Evolutionary conservation across 2,113 vertebrate species (phyloP), one percentile per base, ranked within the genome.

Genomic region (Amphiprion percula): DNA sequence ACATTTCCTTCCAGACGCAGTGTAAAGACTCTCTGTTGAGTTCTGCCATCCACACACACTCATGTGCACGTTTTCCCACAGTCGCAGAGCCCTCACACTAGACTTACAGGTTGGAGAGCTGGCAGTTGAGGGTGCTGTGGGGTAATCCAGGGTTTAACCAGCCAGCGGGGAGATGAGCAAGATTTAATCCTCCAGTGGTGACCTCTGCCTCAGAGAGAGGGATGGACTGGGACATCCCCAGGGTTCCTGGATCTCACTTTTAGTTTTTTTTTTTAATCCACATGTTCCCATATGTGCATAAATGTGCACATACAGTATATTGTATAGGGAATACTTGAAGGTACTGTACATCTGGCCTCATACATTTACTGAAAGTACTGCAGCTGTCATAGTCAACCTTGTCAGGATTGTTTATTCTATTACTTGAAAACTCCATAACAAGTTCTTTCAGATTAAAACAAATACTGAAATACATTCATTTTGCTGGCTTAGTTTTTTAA

Each of bases 81-180:
- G 11, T 54, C 10, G 4, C 16, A 53, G 12, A 54, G 56, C 30
- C 64, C 68, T 50, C 64, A 69, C 58, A 37, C 47, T 21, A 49
- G 11, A 53, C 56, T 68, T 19, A 14, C 5, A 64, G 37, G 58
- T 39, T 67, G 46, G 66, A 33, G 62, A 70, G 12, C 64, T 30
- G 33, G 64, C 33, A 68, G 61, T 68, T 77, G 50, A 73, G 60
- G 55, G 53, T 74, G 62, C 30, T 68, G 68, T 16, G 2, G 49
- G 1, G 63, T 84, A 87, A 87, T 81, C 55, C 66, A 58, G 54
- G 64, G 50, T 84, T 83, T 74, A 65, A 71, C 49, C 74, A 65
- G 62, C 50, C 49, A 39, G 56, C 21, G 9, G 70, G 46, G 63
- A 87, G 60, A 73, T 76, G 54, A 76, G 59, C 30, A 68, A n/a